Percentiles rank a stretch among this genome's conserved stretches.
Conservation (phyloP, 2,888 invertebrate species). For the Agrotis puta region DNA sequence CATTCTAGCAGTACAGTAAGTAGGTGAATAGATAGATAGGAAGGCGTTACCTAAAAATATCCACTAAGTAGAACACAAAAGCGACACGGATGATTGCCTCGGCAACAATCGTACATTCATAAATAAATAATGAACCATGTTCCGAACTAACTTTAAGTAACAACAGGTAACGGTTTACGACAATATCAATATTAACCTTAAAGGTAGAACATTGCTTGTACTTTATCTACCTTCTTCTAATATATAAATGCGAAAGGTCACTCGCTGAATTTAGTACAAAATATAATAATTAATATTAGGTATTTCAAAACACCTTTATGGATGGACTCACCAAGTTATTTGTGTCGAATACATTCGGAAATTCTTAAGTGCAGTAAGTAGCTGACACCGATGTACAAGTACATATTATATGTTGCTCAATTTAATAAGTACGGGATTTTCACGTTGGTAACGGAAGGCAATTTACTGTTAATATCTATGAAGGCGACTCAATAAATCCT, state of each 20-base stretch:
- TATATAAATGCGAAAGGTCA: no score
- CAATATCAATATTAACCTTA: neutral
- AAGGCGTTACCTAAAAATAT: constrained; percentile 7
- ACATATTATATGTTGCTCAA: constrained; percentile 16
- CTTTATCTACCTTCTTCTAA: neutral
- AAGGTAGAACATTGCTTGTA: neutral
- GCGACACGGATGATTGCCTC: constrained; percentile 33
- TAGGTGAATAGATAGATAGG: neutral
- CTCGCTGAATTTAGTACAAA: no score
- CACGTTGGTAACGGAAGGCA: constrained; percentile 19
- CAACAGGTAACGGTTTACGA: neutral
- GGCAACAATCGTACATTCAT: constrained; percentile 18
- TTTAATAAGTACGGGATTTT: constrained; percentile 14
- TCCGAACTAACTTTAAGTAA: neutral
- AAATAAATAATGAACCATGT: constrained; percentile 11
- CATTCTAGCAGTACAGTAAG: neutral
- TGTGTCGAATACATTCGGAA: neutral
- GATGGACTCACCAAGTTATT: neutral
- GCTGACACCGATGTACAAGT: neutral
- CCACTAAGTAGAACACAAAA: constrained; percentile 13
- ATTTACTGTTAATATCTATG: constrained; percentile 30
- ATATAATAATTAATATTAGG: no score
- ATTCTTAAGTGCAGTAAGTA: neutral
- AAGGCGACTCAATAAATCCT: constrained; percentile 62
- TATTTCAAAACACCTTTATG: neutral